Base-by-base conservation (phyloP, 2,888 invertebrate genomes). In the Phaedon cochleariae region DNA sequence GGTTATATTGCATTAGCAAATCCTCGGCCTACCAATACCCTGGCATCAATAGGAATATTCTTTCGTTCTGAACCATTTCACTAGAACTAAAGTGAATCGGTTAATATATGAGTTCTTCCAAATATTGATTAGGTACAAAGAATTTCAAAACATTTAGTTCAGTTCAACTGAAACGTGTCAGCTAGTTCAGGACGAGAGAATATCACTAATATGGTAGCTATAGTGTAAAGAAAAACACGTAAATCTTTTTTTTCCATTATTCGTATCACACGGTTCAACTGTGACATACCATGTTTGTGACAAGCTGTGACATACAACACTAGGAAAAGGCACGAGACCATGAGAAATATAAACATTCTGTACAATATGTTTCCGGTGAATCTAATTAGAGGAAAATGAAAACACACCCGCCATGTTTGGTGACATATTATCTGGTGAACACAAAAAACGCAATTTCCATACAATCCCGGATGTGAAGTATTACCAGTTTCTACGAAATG, bases 391-490 rank as follows among this genome's bases (percentile, higher is more conserved):
- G 15, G 41, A 15, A 3, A n/a, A 41, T 15, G 41, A n/a, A 2
- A 34, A 41, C 41, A 15, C 41, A 41, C 15, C 15, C 15, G 41
- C 41, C 1, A 41, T 41, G 41, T n/a, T 41, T 15, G 15, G 41
- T 41, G 41, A 41, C 41, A 41, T 15, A 41, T 15, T 41, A 15
- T 41, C 41, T 41, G 41, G 41, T 15, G 15, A 2, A 41, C 12
- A 55, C 55, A 34, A 41, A 55, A 41, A 41, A 41, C 34, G 41
- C 34, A 55, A 55, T 55, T 55, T 37, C 41, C 55, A 55, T 55
- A 6, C 22, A 55, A 55, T 21, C 41, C 20, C 37, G 55, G 17
- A 22, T 21, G 31, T 21, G n/a, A 5, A 41, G 41, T 21, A 55
- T 55, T 15, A 41, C 41, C 41, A 41, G 22, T 41, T 52, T 26